phyloP scores from a whole-genome alignment of 2,797 vertebrate genomes.

The Salmo trutta region DNA sequence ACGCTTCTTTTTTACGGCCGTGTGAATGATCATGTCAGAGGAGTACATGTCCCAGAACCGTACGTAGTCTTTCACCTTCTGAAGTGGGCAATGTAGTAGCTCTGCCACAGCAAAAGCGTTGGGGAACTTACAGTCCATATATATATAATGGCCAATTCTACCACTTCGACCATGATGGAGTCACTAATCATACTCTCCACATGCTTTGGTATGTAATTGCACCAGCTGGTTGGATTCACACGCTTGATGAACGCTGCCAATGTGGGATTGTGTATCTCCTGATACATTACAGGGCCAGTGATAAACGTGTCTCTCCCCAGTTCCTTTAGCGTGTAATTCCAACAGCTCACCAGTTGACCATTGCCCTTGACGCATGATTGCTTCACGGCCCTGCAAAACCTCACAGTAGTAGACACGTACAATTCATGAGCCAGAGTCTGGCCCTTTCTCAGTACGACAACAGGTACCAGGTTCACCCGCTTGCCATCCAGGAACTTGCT shows the following conservation, averaged over 20 bases:
- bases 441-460: not conserved
- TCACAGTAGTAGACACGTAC: slow-evolving; percentile 7
- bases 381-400: slow-evolving; percentile 7
- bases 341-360: not conserved
- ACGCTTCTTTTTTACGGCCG: not conserved
- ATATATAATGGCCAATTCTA: no score
- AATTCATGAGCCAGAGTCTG: not conserved
- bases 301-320: not conserved
- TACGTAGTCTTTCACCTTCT: not conserved
- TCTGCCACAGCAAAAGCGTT: no score
- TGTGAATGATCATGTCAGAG: not conserved
- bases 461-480: not conserved
- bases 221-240: no score
- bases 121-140: no score
- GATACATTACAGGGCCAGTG: not conserved
- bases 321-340: not conserved
- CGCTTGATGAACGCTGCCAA: no score
- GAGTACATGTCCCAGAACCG: not conserved
- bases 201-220: no score
- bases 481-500: not conserved
- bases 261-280: no score
- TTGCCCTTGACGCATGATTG: slow-evolving; percentile 5
- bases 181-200: no score
- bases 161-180: no score
- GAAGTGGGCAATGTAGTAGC: not conserved